These are phyloP conservation scores for Okapia johnstoni DNA, from an alignment of 2,113 vertebrate species.

Conservation along the genomic window DNA sequence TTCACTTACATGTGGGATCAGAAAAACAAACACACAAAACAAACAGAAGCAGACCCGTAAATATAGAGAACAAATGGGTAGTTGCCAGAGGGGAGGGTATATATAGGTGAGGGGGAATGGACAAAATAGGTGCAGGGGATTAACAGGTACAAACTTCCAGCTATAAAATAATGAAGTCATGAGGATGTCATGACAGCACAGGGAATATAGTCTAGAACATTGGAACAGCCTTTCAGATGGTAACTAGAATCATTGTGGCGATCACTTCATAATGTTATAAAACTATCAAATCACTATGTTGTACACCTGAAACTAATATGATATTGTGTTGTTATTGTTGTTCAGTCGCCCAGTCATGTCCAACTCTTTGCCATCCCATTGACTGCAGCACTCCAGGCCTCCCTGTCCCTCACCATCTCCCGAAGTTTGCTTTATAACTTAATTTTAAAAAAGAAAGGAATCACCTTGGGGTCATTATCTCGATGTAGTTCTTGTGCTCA, in stretches of 20 bases:
- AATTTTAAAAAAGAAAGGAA: neutral
- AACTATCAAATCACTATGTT: neutral
- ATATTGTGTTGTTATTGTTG: neutral
- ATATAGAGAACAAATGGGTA: neutral
- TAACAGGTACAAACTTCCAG: neutral
- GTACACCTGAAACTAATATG: neutral
- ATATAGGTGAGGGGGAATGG: neutral
- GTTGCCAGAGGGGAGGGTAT: neutral
- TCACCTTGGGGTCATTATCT: neutral
- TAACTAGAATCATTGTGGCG: neutral
- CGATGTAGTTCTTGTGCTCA: neutral
- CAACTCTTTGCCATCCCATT: neutral
- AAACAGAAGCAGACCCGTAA: neutral
- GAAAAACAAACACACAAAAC: neutral
- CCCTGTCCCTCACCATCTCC: neutral
- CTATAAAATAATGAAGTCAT: neutral
- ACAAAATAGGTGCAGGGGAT: neutral
- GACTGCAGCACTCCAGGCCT: neutral
- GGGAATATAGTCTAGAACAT: neutral
- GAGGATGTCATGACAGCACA: neutral
- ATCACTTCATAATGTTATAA: neutral
- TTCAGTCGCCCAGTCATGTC: neutral
- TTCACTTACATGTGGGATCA: neutral
- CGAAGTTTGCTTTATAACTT: neutral
- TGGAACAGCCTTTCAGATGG: too few species aligned